Percentiles rank a stretch among this genome's conserved stretches.
Conservation (phyloP, 2,888 invertebrate species). For the Melinopterus prodromus region DNA sequence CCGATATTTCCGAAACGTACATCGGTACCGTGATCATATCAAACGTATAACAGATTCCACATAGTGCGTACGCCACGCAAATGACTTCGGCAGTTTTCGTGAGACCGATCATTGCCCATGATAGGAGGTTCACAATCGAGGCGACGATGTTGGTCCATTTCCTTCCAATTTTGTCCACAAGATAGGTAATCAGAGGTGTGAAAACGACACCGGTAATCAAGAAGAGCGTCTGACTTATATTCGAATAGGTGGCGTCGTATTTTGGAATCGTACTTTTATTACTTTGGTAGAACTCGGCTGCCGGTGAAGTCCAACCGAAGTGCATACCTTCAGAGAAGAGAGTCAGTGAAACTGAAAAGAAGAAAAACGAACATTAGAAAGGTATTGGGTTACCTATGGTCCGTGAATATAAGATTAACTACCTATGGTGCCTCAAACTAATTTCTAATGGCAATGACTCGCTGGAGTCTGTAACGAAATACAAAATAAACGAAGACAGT, state of each 20-base stretch:
- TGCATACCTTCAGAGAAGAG: constrained; percentile 43
- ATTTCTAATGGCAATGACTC: too few relatives aligned
- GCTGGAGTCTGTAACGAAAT: too few relatives aligned
- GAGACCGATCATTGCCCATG: neutral
- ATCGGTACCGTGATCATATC: constrained; percentile 14
- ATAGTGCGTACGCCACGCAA: neutral
- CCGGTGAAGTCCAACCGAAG: constrained; percentile 42
- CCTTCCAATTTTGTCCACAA: constrained; percentile 21
- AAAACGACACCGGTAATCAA: neutral
- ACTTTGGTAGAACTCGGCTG: neutral
- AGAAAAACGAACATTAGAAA: neutral
- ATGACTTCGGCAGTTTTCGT: neutral
- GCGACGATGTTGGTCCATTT: neutral
- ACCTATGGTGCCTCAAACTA: too few relatives aligned
- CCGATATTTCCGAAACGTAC: constrained; percentile 21
- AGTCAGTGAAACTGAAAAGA: constrained; percentile 38
- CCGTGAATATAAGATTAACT: too few relatives aligned
- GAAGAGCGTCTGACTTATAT: neutral
- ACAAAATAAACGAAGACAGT: too few relatives aligned
- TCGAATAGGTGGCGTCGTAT: neutral
- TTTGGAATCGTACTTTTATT: neutral
- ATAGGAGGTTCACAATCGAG: neutral
- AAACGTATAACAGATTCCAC: neutral
- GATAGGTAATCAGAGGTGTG: constrained; percentile 8
- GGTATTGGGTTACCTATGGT: too few relatives aligned